Percentiles rank a stretch among this genome's conserved stretches.
phyloP scores from a whole-genome alignment of 2,888 invertebrate species.

The Lasioglossum calceatum region DNA sequence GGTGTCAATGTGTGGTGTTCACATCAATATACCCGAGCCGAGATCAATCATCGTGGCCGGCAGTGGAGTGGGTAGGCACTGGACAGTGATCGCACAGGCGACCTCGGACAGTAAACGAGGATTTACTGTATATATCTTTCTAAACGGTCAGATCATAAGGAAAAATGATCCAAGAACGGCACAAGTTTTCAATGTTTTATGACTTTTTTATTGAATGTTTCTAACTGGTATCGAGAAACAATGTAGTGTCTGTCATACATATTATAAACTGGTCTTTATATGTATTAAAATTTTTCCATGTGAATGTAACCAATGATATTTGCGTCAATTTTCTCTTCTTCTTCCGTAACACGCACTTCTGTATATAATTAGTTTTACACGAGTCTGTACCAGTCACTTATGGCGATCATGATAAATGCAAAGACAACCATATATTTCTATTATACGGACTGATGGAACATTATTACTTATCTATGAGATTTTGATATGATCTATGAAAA shows the following conservation, averaged over 20 bases:
- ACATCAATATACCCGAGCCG: too few relatives aligned
- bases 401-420: conserved; percentile 48
- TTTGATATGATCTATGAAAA: conserved; percentile 41
- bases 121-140: neutral
- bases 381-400: conserved; percentile 58
- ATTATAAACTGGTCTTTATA: conserved; percentile 77
- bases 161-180: conserved; percentile 29
- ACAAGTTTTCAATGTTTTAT: conserved; percentile 60
- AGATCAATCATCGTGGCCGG: too few relatives aligned
- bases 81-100: too few relatives aligned
- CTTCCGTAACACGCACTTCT: conserved; percentile 51
- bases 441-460: conserved; percentile 34
- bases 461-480: conserved; percentile 30
- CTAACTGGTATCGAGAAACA: conserved; percentile 76
- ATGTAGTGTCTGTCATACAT: conserved; percentile 72
- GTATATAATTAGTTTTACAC: conserved; percentile 44
- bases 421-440: conserved; percentile 22
- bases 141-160: conserved; percentile 21
- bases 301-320: conserved; percentile 70
- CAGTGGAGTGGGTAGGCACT: too few relatives aligned
- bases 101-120: too few relatives aligned
- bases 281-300: conserved; percentile 75
- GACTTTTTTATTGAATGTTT: conserved; percentile 73
- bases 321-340: conserved; percentile 28
- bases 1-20: too few relatives aligned